Evolutionary conservation across 1,140 invertebrate species (phyloP).

Genomic region (Paracyclopina nana): DNA sequence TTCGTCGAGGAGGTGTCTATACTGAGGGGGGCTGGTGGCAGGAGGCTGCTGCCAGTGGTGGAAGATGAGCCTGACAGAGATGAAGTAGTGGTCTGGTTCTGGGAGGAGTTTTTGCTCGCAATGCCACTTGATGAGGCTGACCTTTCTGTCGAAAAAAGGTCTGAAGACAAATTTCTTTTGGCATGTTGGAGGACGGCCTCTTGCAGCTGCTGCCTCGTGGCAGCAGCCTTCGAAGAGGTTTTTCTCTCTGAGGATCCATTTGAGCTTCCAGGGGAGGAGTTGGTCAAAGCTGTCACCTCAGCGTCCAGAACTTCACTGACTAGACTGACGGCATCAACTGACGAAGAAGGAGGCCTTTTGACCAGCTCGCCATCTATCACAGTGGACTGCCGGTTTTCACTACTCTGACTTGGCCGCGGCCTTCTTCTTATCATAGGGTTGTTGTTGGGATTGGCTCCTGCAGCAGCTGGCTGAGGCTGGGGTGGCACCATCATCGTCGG

Average conservation of each 20-base stretch:
- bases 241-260: background rate
- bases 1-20: too few species aligned
- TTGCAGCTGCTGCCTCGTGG: background rate
- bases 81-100: background rate
- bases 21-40: background rate
- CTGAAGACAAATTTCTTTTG: too few species aligned
- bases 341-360: too few species aligned
- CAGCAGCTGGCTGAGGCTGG: background rate
- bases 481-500: background rate
- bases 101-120: slow-evolving; percentile 10
- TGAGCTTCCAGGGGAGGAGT: slow-evolving; percentile 6
- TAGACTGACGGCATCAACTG: background rate
- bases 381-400: background rate
- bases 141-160: background rate
- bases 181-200: too few species aligned
- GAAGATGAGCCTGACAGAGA: background rate
- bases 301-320: slow-evolving; percentile 12
- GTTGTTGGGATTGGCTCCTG: background rate
- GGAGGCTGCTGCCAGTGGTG: background rate
- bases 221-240: background rate
- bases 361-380: too few species aligned
- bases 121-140: slow-evolving; percentile 9
- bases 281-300: slow-evolving; percentile 11
- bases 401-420: background rate
- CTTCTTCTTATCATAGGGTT: background rate